Conservation (phyloP, 2,113 vertebrate genomes). For the Platysternon megacephalum region DNA sequence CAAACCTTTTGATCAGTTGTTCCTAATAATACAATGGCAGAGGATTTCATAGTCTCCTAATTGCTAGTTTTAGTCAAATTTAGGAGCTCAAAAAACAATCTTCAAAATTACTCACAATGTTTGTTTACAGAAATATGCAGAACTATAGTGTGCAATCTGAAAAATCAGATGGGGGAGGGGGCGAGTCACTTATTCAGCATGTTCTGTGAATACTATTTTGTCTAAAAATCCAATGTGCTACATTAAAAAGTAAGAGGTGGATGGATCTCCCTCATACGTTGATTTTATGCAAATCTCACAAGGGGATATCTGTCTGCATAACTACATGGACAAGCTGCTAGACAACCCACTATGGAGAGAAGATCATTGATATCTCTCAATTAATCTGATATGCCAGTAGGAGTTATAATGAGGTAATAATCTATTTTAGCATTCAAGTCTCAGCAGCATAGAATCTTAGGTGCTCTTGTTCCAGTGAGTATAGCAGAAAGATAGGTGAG, state of each 20-base stretch:
- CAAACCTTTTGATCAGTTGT: background rate
- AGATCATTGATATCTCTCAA: background rate
- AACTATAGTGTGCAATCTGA: accelerated
- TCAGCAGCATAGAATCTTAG: background rate
- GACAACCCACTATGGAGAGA: background rate
- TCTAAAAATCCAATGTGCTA: accelerated
- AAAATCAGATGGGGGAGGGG: background rate
- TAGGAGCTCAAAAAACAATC: background rate
- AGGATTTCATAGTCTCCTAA: background rate
- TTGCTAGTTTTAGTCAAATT: background rate
- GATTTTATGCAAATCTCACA: background rate
- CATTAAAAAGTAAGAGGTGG: accelerated
- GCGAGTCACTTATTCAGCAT: background rate
- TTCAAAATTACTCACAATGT: background rate
- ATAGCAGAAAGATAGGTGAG: background rate
- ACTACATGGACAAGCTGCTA: background rate
- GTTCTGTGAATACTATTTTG: background rate
- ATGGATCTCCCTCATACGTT: background rate
- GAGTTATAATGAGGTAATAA: background rate
- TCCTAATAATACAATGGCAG: background rate
- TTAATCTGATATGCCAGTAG: accelerated
- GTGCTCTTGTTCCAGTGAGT: background rate
- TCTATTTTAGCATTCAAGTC: background rate
- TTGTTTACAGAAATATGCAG: background rate
- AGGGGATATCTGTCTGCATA: accelerated